Conservation (phyloP, 2,797 vertebrate genomes). For the Labroides dimidiatus region DNA sequence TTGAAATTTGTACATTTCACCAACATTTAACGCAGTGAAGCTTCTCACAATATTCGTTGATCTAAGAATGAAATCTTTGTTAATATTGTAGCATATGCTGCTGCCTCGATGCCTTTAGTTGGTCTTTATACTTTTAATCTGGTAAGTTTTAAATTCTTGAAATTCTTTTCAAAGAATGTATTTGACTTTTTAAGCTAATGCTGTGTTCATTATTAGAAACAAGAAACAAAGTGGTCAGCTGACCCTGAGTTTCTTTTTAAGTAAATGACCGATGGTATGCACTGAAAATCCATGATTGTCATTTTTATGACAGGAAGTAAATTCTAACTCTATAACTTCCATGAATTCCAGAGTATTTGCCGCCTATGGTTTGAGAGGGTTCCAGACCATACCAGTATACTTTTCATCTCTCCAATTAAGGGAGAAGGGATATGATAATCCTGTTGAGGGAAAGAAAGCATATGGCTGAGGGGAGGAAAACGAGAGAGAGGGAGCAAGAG, state of each 20-base stretch:
- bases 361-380: conserved; percentile 20
- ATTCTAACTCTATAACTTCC: conserved; percentile 4
- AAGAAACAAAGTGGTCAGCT: neutral
- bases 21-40: neutral
- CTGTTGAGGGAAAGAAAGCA: conserved; percentile 64
- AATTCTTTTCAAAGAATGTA: conserved; percentile 14
- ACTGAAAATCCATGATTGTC: conserved; percentile 2
- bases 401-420: conserved; percentile 73
- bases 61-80: neutral
- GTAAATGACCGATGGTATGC: conserved; percentile 23
- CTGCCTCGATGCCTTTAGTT: neutral
- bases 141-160: conserved; percentile 5
- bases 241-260: conserved; percentile 2
- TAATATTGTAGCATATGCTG: neutral
- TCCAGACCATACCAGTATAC: conserved; percentile 43
- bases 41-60: neutral
- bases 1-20: no score
- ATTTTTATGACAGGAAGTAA: conserved; percentile 4
- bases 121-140: conserved; percentile 6
- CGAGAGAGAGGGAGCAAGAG: neutral
- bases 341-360: conserved; percentile 12
- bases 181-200: conserved; percentile 13
- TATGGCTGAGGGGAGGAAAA: conserved; percentile 51
- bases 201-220: neutral
- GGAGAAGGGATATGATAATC: conserved; percentile 71